Conservation (phyloP, 2,888 invertebrate species). For the Tethea ocularis region DNA sequence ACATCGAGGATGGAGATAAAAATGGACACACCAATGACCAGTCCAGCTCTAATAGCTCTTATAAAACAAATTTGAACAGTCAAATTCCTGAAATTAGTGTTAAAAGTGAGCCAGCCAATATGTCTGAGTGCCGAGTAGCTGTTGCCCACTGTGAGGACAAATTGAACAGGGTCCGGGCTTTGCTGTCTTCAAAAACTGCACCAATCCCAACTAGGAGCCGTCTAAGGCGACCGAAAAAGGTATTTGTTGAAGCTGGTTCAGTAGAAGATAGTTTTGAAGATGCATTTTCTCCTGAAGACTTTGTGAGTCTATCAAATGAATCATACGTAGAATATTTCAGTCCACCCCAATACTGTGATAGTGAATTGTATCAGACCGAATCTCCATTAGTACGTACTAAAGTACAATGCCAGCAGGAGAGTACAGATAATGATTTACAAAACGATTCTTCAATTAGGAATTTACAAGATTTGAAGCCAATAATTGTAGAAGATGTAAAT, state of each 20-base stretch:
- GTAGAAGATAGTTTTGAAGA: conserved; percentile 68
- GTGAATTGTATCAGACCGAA: conserved; percentile 45
- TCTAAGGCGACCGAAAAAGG: conserved; percentile 46
- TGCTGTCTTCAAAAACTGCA: conserved; percentile 47
- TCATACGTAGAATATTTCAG: conserved; percentile 51
- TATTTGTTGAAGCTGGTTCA: conserved; percentile 58
- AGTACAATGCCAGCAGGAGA: neutral
- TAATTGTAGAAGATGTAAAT: conserved; percentile 27
- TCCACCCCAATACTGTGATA: conserved; percentile 45
- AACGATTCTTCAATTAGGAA: neutral
- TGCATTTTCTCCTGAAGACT: conserved; percentile 65
- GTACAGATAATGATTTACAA: neutral
- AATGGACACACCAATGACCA: conserved; percentile 52
- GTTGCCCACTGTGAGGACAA: conserved; percentile 66
- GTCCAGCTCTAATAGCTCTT: conserved; percentile 1
- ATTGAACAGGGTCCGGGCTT: conserved; percentile 55
- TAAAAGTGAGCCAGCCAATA: conserved; percentile 46
- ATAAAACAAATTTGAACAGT: conserved; percentile 11
- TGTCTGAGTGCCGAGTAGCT: conserved; percentile 57
- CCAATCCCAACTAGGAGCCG: conserved; percentile 38
- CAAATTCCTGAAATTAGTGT: conserved; percentile 30
- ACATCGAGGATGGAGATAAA: conserved; percentile 60
- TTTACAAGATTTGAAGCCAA: conserved; percentile 11
- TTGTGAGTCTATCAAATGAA: conserved; percentile 50
- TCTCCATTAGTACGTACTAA: conserved; percentile 25